Percentiles rank a stretch among this genome's conserved stretches.
These are phyloP conservation scores for Carcharodon carcharias DNA, from an alignment of 2,797 vertebrate species.

Conservation along the genomic window DNA sequence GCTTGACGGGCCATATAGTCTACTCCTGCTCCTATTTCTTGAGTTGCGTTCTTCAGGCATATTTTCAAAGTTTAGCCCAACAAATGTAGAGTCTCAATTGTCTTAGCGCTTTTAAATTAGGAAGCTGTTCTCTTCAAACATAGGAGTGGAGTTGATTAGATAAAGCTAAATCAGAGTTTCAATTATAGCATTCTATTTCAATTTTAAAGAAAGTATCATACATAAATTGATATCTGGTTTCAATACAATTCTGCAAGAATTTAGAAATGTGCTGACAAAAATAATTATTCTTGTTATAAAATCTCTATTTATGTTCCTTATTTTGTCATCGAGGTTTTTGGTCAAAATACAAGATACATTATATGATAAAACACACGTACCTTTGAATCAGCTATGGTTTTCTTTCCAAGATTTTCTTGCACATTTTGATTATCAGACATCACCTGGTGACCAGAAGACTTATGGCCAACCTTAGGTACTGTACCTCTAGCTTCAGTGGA, in stretches of 20 bases:
- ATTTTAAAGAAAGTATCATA: background rate
- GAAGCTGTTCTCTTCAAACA: background rate
- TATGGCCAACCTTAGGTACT: constrained; percentile 59
- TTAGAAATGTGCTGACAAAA: background rate
- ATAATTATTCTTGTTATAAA: background rate
- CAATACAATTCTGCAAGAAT: background rate
- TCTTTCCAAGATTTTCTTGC: constrained; percentile 58
- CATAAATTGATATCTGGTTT: background rate
- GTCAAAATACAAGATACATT: background rate
- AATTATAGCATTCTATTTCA: background rate
- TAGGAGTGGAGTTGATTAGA: background rate
- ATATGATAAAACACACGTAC: constrained; percentile 45
- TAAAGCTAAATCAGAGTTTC: background rate
- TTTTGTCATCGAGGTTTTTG: background rate
- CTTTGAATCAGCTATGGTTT: constrained; percentile 52
- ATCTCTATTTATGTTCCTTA: background rate
- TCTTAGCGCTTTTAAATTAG: background rate
- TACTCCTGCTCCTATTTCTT: no score
- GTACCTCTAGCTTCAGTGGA: background rate
- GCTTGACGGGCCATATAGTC: no score
- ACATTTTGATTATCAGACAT: constrained; percentile 79
- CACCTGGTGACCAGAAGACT: constrained; percentile 79
- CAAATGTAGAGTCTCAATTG: background rate
- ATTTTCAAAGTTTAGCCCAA: background rate
- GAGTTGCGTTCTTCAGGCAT: background rate